Evolutionary conservation across 2,113 vertebrate genomes (phyloP).

Genomic region (Prunella fulvescens): DNA sequence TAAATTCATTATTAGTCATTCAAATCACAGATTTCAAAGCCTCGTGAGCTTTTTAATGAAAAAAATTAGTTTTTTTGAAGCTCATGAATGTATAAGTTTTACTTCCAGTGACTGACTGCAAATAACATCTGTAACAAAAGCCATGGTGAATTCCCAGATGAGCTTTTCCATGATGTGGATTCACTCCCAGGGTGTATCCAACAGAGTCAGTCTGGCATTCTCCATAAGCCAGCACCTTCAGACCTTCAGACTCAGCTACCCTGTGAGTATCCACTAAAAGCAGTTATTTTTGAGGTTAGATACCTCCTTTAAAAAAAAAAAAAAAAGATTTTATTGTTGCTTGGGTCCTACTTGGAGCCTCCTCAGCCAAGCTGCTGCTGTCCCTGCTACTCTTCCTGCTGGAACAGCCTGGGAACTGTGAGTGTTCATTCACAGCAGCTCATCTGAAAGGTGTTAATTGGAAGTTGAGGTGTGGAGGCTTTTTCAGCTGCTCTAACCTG

Average conservation of each 20-base stretch:
- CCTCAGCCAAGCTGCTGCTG: neutral
- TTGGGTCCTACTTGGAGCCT: neutral
- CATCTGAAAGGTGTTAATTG: conserved; percentile 6
- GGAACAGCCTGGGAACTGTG: rapidly evolving
- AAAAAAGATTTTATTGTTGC: neutral
- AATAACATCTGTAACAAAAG: neutral
- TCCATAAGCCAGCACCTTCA: neutral
- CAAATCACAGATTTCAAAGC: neutral
- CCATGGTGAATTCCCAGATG: neutral
- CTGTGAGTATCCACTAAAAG: neutral
- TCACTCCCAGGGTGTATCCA: neutral
- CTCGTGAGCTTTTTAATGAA: neutral
- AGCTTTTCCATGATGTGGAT: neutral
- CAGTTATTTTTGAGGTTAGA: neutral
- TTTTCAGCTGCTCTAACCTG: neutral
- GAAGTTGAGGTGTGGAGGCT: neutral
- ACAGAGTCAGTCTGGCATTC: neutral
- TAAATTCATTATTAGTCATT: neutral
- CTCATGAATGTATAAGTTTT: neutral
- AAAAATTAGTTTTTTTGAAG: neutral
- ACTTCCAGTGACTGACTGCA: neutral
- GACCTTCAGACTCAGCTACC: neutral
- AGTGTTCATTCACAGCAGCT: neutral
- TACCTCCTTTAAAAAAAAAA: neutral
- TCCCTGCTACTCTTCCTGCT: neutral